phyloP scores from a whole-genome alignment of 35 echinoderm and acorn worm genomes.

The Anneissia japonica region DNA sequence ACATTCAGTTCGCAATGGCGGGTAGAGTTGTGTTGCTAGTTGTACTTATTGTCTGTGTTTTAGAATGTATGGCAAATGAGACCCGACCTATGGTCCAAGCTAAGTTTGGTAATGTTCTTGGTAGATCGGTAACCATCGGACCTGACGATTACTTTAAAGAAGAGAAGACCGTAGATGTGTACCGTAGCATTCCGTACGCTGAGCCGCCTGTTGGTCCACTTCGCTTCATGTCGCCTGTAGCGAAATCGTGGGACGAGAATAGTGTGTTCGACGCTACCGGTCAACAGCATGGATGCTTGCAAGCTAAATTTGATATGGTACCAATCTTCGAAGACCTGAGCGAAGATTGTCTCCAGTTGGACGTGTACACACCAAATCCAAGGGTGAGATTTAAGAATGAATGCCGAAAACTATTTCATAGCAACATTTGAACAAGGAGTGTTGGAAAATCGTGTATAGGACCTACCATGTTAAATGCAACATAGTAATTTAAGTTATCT shows the following conservation, averaged over 20 bases:
- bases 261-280: not conserved
- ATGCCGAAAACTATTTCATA: too few species aligned
- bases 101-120: not conserved
- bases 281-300: not conserved
- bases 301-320: not conserved
- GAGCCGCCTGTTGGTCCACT: conserved; percentile 15
- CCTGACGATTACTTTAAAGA: not conserved
- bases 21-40: not conserved
- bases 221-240: conserved; percentile 8
- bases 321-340: not conserved
- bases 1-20: not conserved
- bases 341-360: conserved; percentile 85
- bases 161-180: not conserved
- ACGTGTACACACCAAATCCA: conserved; percentile 48
- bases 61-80: not conserved
- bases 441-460: too few species aligned
- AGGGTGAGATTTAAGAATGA: conserved; percentile 27
- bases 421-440: too few species aligned
- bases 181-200: not conserved
- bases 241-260: not conserved
- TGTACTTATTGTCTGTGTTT: not conserved
- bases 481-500: too few species aligned
- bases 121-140: not conserved
- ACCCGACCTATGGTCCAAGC: not conserved
- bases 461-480: too few species aligned